Evolutionary conservation across 2,113 vertebrate species (phyloP), one percentile per base, ranked within the genome.

Genomic region (Gallinago media): DNA sequence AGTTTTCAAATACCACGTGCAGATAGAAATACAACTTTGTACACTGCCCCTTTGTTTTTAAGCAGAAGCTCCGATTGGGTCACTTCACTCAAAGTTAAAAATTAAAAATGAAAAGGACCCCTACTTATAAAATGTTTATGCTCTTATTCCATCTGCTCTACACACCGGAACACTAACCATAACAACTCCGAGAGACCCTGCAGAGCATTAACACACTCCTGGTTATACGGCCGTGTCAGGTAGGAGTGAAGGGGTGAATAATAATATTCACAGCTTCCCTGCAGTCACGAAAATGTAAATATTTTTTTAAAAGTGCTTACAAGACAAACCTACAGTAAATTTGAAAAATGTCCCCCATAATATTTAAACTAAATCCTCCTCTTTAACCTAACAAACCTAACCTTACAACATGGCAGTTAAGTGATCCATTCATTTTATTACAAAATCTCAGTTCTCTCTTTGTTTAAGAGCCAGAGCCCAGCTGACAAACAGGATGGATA

Each of bases 271-370:
- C 78, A 83, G 96, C 86, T 97, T 95, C 97, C 88, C 95, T 18
- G 19, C 72, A 94, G 95, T 92, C 95, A 61, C 15, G 23, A 86
- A 96, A 97, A 92, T 86, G 96, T 97, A 98, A 98, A 98, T 97
- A 97, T 97, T 97, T 97, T 95, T 92, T 61, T 81, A 25, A 98
- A 98, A 98, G 96, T 93, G 94, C 95, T 98, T 94, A 95, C 97
- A 97, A 96, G 97, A 96, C 94, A 98, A 98, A 98, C 85, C 94
- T 88, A 96, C 94, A 96, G 95, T 94, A 98, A 97, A 98, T 94
- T 72, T 97, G 97, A 98, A 98, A 97, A 97, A 98, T 92, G 95
- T 84, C 81, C 85, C 77, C 87, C 94, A 56, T 95, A 96, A 97
- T 97, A 94, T 97, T 97, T 97, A 94, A 96, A 95, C 85, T 91